A percentile compares a stretch with the other conserved stretches of the same genome.
Evolutionary conservation across 2,888 invertebrate genomes (phyloP).

Genomic region (Pyrgus malvae): DNA sequence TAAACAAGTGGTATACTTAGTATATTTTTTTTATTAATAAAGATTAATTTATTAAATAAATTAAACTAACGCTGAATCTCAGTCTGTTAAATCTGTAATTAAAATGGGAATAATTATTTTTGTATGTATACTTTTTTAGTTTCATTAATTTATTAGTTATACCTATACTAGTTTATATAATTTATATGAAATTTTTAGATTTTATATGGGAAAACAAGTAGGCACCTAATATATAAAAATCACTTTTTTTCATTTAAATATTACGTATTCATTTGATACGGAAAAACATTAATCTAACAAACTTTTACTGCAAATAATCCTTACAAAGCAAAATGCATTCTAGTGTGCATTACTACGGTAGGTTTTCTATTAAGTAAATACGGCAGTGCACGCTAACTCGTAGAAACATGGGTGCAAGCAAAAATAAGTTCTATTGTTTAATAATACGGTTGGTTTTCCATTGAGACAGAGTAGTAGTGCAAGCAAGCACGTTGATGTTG

Average conservation of each 20-base stretch:
- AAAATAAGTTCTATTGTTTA: background rate
- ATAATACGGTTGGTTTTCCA: background rate
- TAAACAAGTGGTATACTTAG: too few species aligned
- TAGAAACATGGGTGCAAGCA: background rate
- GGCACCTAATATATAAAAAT: too few species aligned
- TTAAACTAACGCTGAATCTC: too few species aligned
- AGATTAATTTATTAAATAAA: too few species aligned
- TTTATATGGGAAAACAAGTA: too few species aligned
- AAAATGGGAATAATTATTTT: too few species aligned
- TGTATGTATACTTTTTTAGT: too few species aligned
- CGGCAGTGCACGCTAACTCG: background rate
- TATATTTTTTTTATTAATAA: too few species aligned
- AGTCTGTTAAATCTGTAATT: too few species aligned
- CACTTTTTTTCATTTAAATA: conserved; percentile 4
- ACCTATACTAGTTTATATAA: too few species aligned
- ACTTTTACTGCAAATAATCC: conserved; percentile 15
- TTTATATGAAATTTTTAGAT: too few species aligned
- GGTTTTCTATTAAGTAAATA: background rate
- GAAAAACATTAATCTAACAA: conserved; percentile 10
- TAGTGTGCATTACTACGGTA: background rate
- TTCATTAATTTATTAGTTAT: too few species aligned
- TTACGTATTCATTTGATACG: conserved; percentile 13
- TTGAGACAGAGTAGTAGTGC: background rate
- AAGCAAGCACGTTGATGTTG: background rate
- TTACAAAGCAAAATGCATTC: background rate